Evolutionary conservation across 2,113 vertebrate genomes (phyloP).

Genomic region (Aspidoscelis tigris): DNA sequence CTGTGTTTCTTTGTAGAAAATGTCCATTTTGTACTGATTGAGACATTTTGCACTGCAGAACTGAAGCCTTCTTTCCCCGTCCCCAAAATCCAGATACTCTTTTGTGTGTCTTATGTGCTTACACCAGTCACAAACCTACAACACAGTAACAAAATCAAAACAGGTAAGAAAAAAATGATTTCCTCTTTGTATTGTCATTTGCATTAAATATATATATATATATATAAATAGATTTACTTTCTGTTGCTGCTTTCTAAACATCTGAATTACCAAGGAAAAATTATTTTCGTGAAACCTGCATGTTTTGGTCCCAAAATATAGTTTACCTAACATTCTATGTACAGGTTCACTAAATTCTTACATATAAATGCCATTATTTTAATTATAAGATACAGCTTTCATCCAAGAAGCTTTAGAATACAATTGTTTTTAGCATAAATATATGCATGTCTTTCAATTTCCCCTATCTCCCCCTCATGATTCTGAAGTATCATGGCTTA

Average conservation of each 20-base stretch:
- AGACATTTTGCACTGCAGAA: slow-evolving; percentile 99
- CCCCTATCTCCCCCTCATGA: neutral
- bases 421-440: neutral
- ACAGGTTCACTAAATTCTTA: neutral
- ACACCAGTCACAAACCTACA: slow-evolving; percentile 99
- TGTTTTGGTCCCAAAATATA: neutral
- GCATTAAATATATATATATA: slow-evolving; percentile 44
- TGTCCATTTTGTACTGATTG: slow-evolving; percentile 99
- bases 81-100: slow-evolving; percentile 99
- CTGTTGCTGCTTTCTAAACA: slow-evolving; percentile 60
- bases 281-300: slow-evolving; percentile 30
- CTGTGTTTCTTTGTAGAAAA: slow-evolving; percentile 99
- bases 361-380: neutral
- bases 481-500: neutral
- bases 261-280: slow-evolving; percentile 42
- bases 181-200: slow-evolving; percentile 68
- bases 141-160: slow-evolving; percentile 79
- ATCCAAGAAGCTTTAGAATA: neutral
- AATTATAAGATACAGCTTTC: neutral
- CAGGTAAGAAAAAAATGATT: slow-evolving; percentile 75
- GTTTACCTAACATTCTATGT: slow-evolving; percentile 30
- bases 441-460: neutral
- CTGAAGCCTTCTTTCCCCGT: slow-evolving; percentile 97
- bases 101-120: slow-evolving; percentile 99
- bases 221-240: slow-evolving; percentile 36